phyloP scores from a whole-genome alignment of 2,797 vertebrate genomes.

The Zalophus californianus region DNA sequence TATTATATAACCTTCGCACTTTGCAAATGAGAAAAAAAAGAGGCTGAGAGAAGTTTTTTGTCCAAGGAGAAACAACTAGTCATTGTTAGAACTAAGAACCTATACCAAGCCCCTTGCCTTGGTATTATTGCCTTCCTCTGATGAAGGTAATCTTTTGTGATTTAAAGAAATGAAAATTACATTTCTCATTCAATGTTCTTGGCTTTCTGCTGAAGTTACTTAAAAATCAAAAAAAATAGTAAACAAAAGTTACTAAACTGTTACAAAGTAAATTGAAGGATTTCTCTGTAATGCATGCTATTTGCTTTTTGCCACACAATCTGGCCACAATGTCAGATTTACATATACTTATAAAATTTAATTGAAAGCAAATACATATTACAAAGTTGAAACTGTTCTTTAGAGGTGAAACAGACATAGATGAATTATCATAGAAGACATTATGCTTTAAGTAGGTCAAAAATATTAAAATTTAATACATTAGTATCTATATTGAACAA shows the following conservation, averaged over 20 bases:
- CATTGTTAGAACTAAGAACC: neutral
- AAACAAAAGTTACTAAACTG: neutral
- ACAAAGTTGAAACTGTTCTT: constrained; percentile 34
- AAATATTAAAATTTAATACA: constrained; percentile 31
- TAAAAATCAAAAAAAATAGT: constrained; percentile 46
- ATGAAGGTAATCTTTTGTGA: neutral
- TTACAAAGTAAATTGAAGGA: neutral
- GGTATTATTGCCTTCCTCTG: accelerated
- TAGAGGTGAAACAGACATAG: neutral
- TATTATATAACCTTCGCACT: neutral
- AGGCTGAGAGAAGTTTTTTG: neutral
- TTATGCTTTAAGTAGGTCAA: neutral
- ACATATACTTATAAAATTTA: constrained; percentile 22
- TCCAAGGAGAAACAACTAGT: neutral
- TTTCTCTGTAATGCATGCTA: neutral
- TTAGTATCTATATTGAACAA: neutral
- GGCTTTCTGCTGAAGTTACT: constrained; percentile 44
- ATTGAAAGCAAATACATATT: neutral
- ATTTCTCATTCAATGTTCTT: neutral
- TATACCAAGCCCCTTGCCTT: neutral
- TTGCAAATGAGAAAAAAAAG: constrained; percentile 19
- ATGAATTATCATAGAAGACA: neutral
- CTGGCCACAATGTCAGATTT: neutral
- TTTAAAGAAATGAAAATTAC: constrained; percentile 18
- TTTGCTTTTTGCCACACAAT: neutral